Conservation (phyloP, 2,888 invertebrate genomes). For the Epirrhoe alternata region DNA sequence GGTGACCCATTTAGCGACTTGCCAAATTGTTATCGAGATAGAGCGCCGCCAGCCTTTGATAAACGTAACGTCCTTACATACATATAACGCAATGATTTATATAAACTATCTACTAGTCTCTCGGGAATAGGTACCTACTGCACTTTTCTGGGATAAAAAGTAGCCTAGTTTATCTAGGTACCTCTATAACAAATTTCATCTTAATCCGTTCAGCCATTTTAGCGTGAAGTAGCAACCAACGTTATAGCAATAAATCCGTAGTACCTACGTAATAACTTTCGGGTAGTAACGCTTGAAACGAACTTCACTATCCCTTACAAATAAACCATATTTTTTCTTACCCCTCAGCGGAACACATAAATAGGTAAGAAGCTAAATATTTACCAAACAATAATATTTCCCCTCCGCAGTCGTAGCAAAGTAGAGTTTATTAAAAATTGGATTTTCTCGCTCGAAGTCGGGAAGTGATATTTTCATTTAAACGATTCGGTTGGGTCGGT, state of each 20-base stretch:
- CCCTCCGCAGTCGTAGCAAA: conserved; percentile 44
- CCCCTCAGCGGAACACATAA: conserved; percentile 10
- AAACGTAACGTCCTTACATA: neutral
- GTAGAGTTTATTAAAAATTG: conserved; percentile 77
- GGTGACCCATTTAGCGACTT: conserved; percentile 44
- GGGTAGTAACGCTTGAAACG: too few relatives aligned
- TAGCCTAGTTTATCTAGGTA: too few relatives aligned
- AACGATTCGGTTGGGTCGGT: conserved; percentile 5
- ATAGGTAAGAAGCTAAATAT: conserved; percentile 15
- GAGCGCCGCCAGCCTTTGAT: conserved; percentile 14
- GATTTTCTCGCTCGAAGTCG: conserved; percentile 61
- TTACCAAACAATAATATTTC: conserved; percentile 37
- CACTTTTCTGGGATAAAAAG: too few relatives aligned
- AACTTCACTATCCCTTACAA: neutral
- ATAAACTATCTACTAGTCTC: too few relatives aligned
- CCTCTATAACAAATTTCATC: too few relatives aligned
- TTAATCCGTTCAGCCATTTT: too few relatives aligned
- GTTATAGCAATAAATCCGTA: too few relatives aligned
- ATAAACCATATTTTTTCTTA: conserved; percentile 5
- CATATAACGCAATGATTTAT: neutral
- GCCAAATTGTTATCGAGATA: conserved; percentile 46
- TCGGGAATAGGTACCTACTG: too few relatives aligned
- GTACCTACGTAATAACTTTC: too few relatives aligned
- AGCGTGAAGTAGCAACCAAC: too few relatives aligned
- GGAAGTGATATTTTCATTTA: conserved; percentile 41